A percentile compares a stretch with the other conserved stretches of the same genome.
These are phyloP conservation scores for Micronycteris hirsuta DNA, from an alignment of 2,113 vertebrate genomes.

Conservation along the genomic window DNA sequence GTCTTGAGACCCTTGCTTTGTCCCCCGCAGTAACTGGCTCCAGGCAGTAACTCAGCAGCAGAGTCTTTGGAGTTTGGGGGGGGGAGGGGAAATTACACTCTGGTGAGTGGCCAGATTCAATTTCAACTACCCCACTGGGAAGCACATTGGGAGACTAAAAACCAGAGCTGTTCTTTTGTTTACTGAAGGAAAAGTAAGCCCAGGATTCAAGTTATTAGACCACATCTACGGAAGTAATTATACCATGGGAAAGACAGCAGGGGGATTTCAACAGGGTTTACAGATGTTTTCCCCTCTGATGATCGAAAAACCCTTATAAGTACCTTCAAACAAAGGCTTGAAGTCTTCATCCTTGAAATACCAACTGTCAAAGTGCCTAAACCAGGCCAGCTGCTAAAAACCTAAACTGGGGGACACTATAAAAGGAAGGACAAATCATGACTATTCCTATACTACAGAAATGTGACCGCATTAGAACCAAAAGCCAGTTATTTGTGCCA, in stretches of 20 bases:
- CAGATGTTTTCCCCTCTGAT: not conserved
- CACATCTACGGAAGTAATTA: not conserved
- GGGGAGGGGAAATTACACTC: not conserved
- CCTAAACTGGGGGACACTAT: not conserved
- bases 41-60: not conserved
- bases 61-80: not conserved
- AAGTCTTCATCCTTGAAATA: not conserved
- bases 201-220: not conserved
- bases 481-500: not conserved
- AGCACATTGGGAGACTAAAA: not conserved
- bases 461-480: not conserved
- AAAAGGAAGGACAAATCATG: not conserved
- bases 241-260: not conserved
- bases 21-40: not conserved
- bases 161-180: not conserved
- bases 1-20: not conserved
- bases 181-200: conserved; percentile 1
- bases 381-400: not conserved
- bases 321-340: not conserved
- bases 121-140: not conserved
- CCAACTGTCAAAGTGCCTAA: not conserved
- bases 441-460: not conserved
- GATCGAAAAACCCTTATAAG: not conserved
- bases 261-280: not conserved
- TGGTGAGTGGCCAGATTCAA: not conserved